Evolutionary conservation across 2,113 vertebrate species (phyloP).

Genomic region (Meleagris gallopavo): DNA sequence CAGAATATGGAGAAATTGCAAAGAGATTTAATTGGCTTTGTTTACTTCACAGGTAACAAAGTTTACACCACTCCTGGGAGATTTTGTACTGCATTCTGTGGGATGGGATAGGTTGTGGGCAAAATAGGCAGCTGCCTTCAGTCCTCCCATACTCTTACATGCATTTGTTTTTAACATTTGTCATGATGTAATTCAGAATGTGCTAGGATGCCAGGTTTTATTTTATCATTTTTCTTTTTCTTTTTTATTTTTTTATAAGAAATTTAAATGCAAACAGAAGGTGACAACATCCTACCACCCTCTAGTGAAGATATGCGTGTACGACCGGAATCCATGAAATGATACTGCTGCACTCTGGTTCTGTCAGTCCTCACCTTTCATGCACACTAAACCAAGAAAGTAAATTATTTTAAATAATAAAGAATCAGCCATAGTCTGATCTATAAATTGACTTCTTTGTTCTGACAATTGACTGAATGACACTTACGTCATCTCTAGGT

Average conservation of each 20-base stretch:
- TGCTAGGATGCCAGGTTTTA: not conserved
- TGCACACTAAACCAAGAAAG: slow-evolving; percentile 66
- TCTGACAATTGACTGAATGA: slow-evolving; percentile 76
- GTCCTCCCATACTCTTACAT: not conserved
- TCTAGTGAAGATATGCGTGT: slow-evolving; percentile 14
- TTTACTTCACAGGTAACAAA: not conserved
- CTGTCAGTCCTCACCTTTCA: slow-evolving; percentile 71
- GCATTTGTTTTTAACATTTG: not conserved
- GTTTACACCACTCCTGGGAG: not conserved
- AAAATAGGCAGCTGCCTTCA: not conserved
- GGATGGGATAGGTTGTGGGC: not conserved
- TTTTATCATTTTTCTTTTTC: not conserved
- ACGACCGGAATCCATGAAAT: slow-evolving; percentile 35
- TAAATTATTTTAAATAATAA: slow-evolving; percentile 74
- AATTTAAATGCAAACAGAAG: slow-evolving; percentile 13
- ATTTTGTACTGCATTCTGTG: not conserved
- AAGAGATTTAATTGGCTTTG: not conserved
- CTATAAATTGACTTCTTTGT: slow-evolving; percentile 77
- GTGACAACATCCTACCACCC: slow-evolving; percentile 41
- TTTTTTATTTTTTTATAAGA: too few species aligned
- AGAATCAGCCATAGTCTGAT: slow-evolving; percentile 71
- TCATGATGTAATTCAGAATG: not conserved
- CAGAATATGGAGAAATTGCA: not conserved
- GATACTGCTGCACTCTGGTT: slow-evolving; percentile 45
- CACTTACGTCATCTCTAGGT: slow-evolving; percentile 75